Evolutionary conservation across 2,113 vertebrate genomes (phyloP), one percentile per base, ranked within the genome.

Genomic region (Atlantisia rogersi): DNA sequence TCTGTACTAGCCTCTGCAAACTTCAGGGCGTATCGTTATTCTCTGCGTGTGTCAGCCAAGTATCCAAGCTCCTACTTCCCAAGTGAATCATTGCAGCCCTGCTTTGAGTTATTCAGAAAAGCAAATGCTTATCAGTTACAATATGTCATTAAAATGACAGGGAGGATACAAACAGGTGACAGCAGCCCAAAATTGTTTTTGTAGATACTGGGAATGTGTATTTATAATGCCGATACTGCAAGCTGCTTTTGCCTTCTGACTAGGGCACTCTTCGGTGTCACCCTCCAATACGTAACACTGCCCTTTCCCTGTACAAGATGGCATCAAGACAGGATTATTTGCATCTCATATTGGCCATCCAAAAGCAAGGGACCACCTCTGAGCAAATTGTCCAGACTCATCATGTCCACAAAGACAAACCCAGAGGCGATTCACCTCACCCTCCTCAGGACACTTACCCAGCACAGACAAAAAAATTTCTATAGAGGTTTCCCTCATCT

Each of bases 71-170:
- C 52, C 73, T 88, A 75, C 42, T 48, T 92, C 65, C 55, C 84
- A 70, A 62, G 60, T 78, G 73, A 91, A 92, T 92, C 62, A 91
- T 60, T 95, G 88, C 77, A 94, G 80, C 74, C 73, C 83, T 83
- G 53, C 83, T 92, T 89, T 4, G 24, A 42, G 68, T 90, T 95
- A 78, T 64, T 56, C 77, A 84, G 73, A 78, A 92, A 94, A 96
- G 75, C 29, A 95, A 94, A 78, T 5, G 13, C 0, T 0, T 82
- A 85, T 73, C 65, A 35, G 52, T 88, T 87, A 69, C 2, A 2
- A 5, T 56, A 68, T 60, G 78, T 37, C 52, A 58, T 64, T 71
- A 91, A 81, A 92, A 86, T 64, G 69, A 94, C 86, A 89, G 26
- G n/a, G 32, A 75, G 4, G 52, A 63, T 81, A 53, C 39, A 58